These are phyloP conservation scores for Acrobasis repandana DNA, from an alignment of 2,888 invertebrate species.

Conservation along the genomic window DNA sequence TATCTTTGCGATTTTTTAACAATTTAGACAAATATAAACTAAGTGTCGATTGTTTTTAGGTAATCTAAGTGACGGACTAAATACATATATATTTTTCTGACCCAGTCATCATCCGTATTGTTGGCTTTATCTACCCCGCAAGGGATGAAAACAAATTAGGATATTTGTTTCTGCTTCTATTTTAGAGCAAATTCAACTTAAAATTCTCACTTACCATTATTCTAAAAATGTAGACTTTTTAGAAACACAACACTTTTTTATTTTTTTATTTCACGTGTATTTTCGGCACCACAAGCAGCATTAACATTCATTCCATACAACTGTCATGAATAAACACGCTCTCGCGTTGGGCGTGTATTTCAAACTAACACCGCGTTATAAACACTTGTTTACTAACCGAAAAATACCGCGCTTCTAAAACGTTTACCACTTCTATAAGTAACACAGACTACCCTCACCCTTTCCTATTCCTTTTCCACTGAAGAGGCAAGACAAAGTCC, in stretches of 20 bases:
- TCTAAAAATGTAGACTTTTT: neutral
- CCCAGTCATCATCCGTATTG: no score
- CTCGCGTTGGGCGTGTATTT: conserved; percentile 55
- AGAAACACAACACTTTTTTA: neutral
- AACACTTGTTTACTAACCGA: conserved; percentile 69
- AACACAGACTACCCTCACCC: conserved; percentile 38
- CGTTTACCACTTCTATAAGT: conserved; percentile 58
- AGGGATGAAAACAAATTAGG: no score
- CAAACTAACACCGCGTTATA: conserved; percentile 70
- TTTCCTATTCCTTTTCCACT: conserved; percentile 5
- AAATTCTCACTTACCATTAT: no score
- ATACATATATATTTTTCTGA: no score
- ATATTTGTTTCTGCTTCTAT: no score
- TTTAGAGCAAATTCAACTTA: no score
- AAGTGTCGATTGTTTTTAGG: no score
- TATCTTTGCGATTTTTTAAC: no score
- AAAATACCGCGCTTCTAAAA: conserved; percentile 60
- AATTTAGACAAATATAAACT: no score
- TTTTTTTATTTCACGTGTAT: neutral
- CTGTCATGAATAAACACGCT: conserved; percentile 34
- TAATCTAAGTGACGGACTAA: no score
- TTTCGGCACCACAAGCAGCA: neutral
- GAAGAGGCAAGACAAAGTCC: neutral
- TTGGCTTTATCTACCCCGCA: no score
- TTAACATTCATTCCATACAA: conserved; percentile 17